phyloP scores from a whole-genome alignment of 2,797 vertebrate genomes.

The Anolis apletophallus region DNA sequence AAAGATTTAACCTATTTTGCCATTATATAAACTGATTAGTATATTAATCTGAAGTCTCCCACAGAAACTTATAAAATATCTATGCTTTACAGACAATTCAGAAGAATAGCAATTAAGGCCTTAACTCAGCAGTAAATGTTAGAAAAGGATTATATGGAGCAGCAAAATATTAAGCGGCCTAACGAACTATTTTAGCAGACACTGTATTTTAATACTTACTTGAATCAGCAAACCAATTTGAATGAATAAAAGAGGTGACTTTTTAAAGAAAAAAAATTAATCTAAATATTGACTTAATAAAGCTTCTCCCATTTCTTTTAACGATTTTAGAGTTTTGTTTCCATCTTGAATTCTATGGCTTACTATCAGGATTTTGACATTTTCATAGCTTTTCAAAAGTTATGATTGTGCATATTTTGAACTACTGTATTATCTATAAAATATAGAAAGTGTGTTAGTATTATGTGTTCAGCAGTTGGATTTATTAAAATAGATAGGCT shows the following conservation, averaged over 20 bases:
- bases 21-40: slow-evolving; percentile 9
- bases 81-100: slow-evolving; percentile 16
- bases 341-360: not conserved
- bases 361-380: not conserved
- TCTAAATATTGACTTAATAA: not conserved
- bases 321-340: not conserved
- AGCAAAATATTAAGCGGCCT: slow-evolving; percentile 9
- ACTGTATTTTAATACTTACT: slow-evolving; percentile 4
- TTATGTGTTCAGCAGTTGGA: no score
- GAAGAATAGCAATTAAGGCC: not conserved
- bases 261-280: not conserved
- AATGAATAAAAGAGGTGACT: not conserved
- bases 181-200: slow-evolving; percentile 23
- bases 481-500: no score
- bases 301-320: not conserved
- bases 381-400: not conserved
- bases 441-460: not conserved
- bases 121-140: slow-evolving; percentile 7
- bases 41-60: not conserved
- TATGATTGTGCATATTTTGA: not conserved
- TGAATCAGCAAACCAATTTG: not conserved
- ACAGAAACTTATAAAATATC: not conserved
- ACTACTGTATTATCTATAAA: not conserved
- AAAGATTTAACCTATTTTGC: not conserved
- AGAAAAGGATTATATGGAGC: not conserved